phyloP scores from a whole-genome alignment of 2,797 vertebrate genomes.

The Heterohyrax brucei region DNA sequence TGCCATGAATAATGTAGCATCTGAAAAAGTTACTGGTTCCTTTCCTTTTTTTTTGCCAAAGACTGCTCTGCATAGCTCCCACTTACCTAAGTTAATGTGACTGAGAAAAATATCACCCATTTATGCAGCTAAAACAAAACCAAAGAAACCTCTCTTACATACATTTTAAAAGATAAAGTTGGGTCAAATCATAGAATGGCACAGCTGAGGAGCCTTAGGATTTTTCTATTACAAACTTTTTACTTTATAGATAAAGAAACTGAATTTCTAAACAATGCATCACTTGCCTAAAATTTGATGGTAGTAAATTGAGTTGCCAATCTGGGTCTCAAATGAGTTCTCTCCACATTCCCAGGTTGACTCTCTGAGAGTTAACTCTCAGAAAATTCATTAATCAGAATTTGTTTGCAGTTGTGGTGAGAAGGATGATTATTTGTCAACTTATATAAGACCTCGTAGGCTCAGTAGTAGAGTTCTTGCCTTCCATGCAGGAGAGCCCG shows the following conservation, averaged over 20 bases:
- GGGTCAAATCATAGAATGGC: background rate
- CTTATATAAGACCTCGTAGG: background rate
- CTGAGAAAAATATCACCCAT: background rate
- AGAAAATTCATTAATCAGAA: background rate
- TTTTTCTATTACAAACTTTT: background rate
- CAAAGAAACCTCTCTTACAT: background rate
- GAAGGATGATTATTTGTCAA: background rate
- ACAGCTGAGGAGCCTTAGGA: background rate
- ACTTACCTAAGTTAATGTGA: background rate
- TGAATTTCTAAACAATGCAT: background rate
- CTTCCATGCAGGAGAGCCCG: background rate
- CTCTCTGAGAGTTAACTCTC: background rate
- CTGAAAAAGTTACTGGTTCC: background rate
- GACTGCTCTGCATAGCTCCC: background rate
- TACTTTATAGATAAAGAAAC: background rate
- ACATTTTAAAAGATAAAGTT: background rate
- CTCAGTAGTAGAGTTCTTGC: background rate
- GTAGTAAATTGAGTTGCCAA: background rate
- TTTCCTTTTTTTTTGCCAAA: background rate
- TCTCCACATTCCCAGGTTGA: background rate
- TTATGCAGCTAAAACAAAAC: background rate
- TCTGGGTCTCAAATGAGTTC: background rate
- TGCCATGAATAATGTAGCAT: background rate
- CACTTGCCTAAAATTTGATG: background rate
- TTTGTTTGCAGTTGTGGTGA: background rate